phyloP scores from a whole-genome alignment of 2,113 vertebrate species.

The Microtus richardsoni region DNA sequence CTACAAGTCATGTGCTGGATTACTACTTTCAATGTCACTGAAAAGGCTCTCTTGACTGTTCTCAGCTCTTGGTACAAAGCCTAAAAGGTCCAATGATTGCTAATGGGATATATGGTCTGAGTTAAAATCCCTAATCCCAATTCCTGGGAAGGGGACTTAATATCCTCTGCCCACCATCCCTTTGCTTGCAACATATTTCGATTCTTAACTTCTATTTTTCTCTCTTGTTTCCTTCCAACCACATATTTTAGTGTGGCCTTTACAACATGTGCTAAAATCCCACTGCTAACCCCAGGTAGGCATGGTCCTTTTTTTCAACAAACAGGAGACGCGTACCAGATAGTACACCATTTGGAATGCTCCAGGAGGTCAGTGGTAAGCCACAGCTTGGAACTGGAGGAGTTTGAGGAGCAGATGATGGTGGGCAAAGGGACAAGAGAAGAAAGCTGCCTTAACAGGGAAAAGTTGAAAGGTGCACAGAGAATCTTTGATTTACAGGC shows the following conservation, averaged over 20 bases:
- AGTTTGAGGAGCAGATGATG: not conserved
- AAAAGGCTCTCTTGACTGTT: conserved; percentile 59
- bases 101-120: conserved; percentile 4
- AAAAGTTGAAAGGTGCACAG: not conserved
- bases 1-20: conserved; percentile 65
- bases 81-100: conserved; percentile 53
- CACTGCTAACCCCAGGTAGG: not conserved
- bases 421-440: not conserved
- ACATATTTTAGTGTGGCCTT: not conserved
- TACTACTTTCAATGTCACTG: conserved; percentile 68
- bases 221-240: not conserved
- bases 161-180: not conserved
- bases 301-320: not conserved
- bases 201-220: not conserved
- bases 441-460: not conserved
- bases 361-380: not conserved
- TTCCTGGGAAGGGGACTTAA: conserved; percentile 9
- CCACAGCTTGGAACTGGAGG: not conserved
- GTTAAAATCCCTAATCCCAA: conserved; percentile 39
- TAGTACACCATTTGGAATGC: not conserved
- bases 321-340: not conserved
- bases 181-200: not conserved
- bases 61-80: conserved; percentile 61
- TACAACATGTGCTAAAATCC: not conserved
- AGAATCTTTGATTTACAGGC: not conserved